Conservation (phyloP, 2,888 invertebrate species). For the Lacanobia wlatinum region DNA sequence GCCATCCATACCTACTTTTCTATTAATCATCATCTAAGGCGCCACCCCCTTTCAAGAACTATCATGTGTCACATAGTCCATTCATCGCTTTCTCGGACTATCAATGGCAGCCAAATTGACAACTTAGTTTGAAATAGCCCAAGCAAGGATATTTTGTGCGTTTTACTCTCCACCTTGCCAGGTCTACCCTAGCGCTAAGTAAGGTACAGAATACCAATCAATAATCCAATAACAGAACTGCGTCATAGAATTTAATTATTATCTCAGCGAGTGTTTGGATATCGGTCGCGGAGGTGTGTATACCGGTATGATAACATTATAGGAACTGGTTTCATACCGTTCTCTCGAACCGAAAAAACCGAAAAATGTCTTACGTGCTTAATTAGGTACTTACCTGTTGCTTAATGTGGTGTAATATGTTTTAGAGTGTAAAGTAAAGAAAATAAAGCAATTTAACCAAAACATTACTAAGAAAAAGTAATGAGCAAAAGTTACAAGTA, state of each 20-base stretch:
- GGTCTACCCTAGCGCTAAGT: not conserved
- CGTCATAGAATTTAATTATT: conserved; percentile 6
- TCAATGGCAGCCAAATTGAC: too few species aligned
- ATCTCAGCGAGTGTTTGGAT: conserved; percentile 11
- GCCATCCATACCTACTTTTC: too few species aligned
- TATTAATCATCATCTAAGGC: too few species aligned
- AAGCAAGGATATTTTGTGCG: too few species aligned
- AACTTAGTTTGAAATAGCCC: not conserved
- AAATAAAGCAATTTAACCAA: not conserved
- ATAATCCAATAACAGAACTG: conserved; percentile 9
- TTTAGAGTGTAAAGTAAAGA: not conserved
- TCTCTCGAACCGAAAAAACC: conserved; percentile 31
- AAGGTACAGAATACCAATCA: not conserved
- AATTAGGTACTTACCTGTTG: conserved; percentile 1
- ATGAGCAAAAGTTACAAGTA: not conserved
- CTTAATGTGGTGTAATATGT: conserved; percentile 29
- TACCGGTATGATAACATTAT: conserved; percentile 50
- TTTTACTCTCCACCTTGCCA: too few species aligned
- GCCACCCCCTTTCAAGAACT: too few species aligned
- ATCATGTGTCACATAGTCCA: too few species aligned
- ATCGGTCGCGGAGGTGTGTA: conserved; percentile 47
- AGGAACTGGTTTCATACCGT: conserved; percentile 60
- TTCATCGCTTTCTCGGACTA: too few species aligned
- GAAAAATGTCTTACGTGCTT: conserved; percentile 22
- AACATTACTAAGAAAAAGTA: not conserved